phyloP scores from a whole-genome alignment of 1,140 invertebrate species.

The Lasaia peninsularis region DNA sequence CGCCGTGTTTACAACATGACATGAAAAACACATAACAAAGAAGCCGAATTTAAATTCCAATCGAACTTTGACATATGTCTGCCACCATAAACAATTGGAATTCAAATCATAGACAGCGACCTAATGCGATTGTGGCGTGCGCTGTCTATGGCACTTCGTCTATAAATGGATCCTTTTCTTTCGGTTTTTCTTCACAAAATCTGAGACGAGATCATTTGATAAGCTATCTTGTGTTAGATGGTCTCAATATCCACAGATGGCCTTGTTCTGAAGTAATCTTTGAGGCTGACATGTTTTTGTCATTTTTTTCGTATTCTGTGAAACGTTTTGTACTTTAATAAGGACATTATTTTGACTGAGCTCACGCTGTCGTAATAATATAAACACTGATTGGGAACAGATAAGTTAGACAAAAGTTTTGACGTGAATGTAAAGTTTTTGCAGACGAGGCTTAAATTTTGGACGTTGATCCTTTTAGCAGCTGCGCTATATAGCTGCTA shows the following conservation, averaged over 20 bases:
- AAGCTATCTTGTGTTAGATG: constrained; percentile 72
- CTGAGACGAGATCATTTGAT: constrained; percentile 68
- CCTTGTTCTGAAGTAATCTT: constrained; percentile 70
- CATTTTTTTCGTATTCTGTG: constrained; percentile 71
- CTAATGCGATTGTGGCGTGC: constrained; percentile 71
- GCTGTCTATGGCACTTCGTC: constrained; percentile 64
- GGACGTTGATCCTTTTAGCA: background rate
- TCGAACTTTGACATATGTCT: constrained; percentile 78
- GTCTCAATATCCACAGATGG: constrained; percentile 76
- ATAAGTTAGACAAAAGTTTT: constrained; percentile 70
- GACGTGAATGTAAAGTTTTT: constrained; percentile 54
- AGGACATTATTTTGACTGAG: constrained; percentile 74
- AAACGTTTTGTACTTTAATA: constrained; percentile 71
- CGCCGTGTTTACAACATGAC: constrained; percentile 71
- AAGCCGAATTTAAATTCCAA: constrained; percentile 76
- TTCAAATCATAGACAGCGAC: constrained; percentile 70
- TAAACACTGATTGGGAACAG: constrained; percentile 73
- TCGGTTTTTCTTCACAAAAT: constrained; percentile 73
- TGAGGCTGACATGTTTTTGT: constrained; percentile 60
- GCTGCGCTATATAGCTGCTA: background rate
- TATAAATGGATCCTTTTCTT: constrained; percentile 75
- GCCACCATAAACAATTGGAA: constrained; percentile 77
- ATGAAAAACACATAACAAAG: constrained; percentile 73
- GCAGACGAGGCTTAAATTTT: constrained; percentile 26
- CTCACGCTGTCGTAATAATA: constrained; percentile 64